phyloP scores from a whole-genome alignment of 2,797 vertebrate genomes.

The Mus minutoides region DNA sequence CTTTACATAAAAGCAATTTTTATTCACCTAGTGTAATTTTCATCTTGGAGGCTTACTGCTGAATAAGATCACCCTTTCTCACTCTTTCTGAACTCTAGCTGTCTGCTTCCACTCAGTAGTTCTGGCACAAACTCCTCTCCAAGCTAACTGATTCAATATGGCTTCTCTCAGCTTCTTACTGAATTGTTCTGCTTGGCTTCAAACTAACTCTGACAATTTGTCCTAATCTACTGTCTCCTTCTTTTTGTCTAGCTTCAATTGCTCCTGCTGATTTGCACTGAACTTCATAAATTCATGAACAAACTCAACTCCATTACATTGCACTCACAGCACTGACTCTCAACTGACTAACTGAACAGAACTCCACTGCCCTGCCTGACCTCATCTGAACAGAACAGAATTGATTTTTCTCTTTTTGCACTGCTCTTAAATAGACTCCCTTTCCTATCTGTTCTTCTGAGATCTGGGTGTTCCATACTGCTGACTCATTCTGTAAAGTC shows the following conservation, averaged over 20 bases:
- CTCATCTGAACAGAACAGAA: not conserved
- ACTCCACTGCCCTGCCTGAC: not conserved
- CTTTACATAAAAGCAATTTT: not conserved
- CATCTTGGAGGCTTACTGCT: not conserved
- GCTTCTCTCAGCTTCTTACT: not conserved
- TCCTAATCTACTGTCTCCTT: not conserved
- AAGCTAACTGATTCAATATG: no score
- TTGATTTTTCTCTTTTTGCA: not conserved
- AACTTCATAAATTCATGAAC: not conserved
- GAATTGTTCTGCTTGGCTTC: not conserved
- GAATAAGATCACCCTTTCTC: not conserved
- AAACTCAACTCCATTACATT: not conserved
- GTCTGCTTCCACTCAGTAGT: not conserved
- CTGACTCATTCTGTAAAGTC: not conserved
- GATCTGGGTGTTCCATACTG: not conserved
- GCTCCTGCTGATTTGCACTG: not conserved
- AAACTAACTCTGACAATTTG: not conserved
- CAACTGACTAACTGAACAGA: not conserved
- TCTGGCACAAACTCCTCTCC: not conserved
- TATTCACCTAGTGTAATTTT: not conserved
- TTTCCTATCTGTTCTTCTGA: not conserved
- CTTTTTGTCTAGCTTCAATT: not conserved
- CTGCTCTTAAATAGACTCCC: not conserved
- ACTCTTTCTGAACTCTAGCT: not conserved
- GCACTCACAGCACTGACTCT: not conserved